Evolutionary conservation across 2,113 vertebrate genomes (phyloP), one percentile per base, ranked within the genome.

Genomic region (Marcusenius ussheri): DNA sequence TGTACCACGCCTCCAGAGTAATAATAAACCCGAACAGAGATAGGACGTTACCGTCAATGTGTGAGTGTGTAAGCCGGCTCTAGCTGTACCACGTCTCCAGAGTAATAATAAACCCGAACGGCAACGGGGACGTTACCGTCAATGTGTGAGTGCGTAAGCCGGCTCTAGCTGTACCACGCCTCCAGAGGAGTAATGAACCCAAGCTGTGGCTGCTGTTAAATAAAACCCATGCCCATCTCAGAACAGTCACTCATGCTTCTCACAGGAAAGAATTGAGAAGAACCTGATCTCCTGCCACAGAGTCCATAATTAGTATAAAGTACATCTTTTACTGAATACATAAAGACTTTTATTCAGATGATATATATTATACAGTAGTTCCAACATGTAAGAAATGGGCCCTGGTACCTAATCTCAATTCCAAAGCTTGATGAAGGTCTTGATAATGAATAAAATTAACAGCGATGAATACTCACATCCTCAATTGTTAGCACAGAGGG

Each of bases 21-120:
- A 9, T 84, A 84, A 84, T 84, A 46, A 84, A 24, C 83, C 17
- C 6, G 24, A 83, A n/a, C 45, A 21, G 31, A n/a, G n/a, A n/a
- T n/a, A n/a, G 42, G 49, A 50, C 11, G 49, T 15, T 19, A 45
- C 17, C n/a, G 47, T 15, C 31, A 56, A 1, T 13, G 42, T 85
- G 31, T 56, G n/a, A 93, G 90, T 87, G 90, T 83, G 88, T 91
- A 90, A 90, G 91, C 66, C 85, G 49, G 50, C 51, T 0, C 19
- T n/a, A 17, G 50, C 83, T 27, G 19, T 8, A 49, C 21, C 9
- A n/a, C n/a, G n/a, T n/a, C n/a, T n/a, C n/a, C n/a, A n/a, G n/a
- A n/a, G n/a, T n/a, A n/a, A n/a, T n/a, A n/a, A n/a, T n/a, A n/a
- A n/a, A n/a, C n/a, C n/a, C n/a, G n/a, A n/a, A n/a, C n/a, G n/a